Percentiles rank a stretch among this genome's conserved stretches.
Conservation (phyloP, 2,113 vertebrate species). For the Alethe diademata region DNA sequence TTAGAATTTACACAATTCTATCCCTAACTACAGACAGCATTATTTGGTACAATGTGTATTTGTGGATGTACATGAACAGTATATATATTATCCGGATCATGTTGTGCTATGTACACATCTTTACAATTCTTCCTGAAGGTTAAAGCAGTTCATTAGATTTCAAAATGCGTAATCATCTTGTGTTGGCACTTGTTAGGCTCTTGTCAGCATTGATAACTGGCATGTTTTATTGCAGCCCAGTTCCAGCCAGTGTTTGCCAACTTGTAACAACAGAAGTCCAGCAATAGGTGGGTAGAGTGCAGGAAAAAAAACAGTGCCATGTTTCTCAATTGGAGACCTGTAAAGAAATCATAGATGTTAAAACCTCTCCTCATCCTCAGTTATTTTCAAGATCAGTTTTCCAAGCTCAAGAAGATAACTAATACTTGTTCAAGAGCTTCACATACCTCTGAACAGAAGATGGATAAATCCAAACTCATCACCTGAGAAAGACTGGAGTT, state of each 20-base stretch:
- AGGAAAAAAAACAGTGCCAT: conserved; percentile 94
- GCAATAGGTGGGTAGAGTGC: conserved; percentile 93
- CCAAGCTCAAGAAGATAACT: not conserved
- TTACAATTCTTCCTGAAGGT: conserved; percentile 99
- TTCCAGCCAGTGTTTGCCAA: conserved; percentile 92
- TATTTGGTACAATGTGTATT: conserved; percentile 95
- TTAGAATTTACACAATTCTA: conserved; percentile 86
- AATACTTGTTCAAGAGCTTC: not conserved
- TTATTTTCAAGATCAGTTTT: not conserved
- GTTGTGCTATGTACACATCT: conserved; percentile 99
- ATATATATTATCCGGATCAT: conserved; percentile 99
- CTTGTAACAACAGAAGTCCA: conserved; percentile 90
- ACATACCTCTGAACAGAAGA: conserved; percentile 35
- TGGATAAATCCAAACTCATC: conserved; percentile 1
- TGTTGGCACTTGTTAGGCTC: conserved; percentile 97
- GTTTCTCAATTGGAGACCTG: conserved; percentile 97
- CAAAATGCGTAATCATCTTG: conserved; percentile 84
- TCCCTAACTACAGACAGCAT: conserved; percentile 87
- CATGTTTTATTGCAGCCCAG: conserved; percentile 92
- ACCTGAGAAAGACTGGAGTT: conserved; percentile 2
- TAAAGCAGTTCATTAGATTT: conserved; percentile 98
- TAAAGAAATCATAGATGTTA: conserved; percentile 28
- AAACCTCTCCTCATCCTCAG: not conserved
- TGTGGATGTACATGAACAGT: conserved; percentile 85
- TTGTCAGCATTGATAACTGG: conserved; percentile 90